Evolutionary conservation across 1,140 invertebrate genomes (phyloP).

Genomic region (Bradysia coprophila): DNA sequence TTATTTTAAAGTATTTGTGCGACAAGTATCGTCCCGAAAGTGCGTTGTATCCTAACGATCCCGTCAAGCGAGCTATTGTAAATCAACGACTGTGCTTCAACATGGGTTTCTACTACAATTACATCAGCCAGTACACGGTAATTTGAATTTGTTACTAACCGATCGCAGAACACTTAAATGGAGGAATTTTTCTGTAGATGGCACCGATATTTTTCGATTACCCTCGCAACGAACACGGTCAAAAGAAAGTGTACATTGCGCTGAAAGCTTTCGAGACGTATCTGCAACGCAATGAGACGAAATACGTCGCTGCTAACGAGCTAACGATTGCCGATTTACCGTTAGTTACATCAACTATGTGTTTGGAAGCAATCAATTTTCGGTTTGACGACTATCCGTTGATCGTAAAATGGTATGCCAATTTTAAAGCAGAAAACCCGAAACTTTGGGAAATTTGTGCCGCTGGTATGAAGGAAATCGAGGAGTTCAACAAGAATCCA

Average conservation of each 20-base stretch:
- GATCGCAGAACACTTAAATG: background rate
- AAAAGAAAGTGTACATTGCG: slow-evolving; percentile 44
- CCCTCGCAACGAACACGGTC: slow-evolving; percentile 36
- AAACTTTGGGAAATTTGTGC: slow-evolving; percentile 46
- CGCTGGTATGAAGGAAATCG: slow-evolving; percentile 42
- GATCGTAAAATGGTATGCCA: slow-evolving; percentile 41
- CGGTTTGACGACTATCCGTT: slow-evolving; percentile 34
- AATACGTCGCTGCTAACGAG: slow-evolving; percentile 43
- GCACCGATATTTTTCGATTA: slow-evolving; percentile 43
- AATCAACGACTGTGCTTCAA: slow-evolving; percentile 62
- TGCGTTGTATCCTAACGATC: slow-evolving; percentile 46
- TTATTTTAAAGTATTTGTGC: slow-evolving; percentile 41
- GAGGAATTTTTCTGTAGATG: slow-evolving; percentile 28
- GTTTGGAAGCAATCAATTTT: slow-evolving; percentile 48
- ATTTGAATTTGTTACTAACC: slow-evolving; percentile 3
- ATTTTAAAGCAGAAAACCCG: slow-evolving; percentile 44
- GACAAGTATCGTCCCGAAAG: slow-evolving; percentile 45
- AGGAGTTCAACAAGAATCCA: slow-evolving; percentile 40
- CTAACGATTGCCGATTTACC: slow-evolving; percentile 57
- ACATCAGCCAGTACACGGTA: slow-evolving; percentile 44
- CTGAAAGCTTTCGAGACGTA: slow-evolving; percentile 48
- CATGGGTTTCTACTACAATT: slow-evolving; percentile 49
- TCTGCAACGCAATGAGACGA: slow-evolving; percentile 32
- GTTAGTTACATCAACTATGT: slow-evolving; percentile 45
- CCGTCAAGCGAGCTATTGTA: slow-evolving; percentile 42